Conservation (phyloP, 1,140 invertebrate species). For the Pseudomyrmex pallidus region DNA sequence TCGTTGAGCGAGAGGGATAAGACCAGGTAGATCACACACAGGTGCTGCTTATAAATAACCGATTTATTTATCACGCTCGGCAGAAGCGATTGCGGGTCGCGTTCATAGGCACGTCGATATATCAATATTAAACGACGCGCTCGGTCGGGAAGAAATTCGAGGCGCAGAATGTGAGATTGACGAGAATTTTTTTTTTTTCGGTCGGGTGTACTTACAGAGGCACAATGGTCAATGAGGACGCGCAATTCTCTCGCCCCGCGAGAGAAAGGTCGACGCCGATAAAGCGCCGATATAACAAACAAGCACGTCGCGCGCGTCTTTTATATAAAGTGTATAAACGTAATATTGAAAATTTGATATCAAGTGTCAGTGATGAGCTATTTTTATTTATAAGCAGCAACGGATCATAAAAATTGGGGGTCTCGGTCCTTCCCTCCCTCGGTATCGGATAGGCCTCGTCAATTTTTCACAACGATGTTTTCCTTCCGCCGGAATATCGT, state of each 20-base stretch:
- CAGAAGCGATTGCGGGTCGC: not conserved
- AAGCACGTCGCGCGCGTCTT: constrained; percentile 30
- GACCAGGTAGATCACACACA: constrained; percentile 48
- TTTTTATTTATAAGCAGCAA: constrained; percentile 43
- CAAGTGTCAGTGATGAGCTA: constrained; percentile 4
- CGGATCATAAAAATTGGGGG: not conserved
- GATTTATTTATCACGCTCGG: constrained; percentile 58
- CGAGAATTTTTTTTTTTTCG: constrained; percentile 31
- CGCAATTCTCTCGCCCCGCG: not conserved
- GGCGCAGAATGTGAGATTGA: constrained; percentile 28
- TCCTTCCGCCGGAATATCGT: not conserved
- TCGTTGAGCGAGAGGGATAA: not conserved
- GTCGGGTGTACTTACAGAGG: constrained; percentile 29
- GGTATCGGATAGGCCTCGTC: not conserved
- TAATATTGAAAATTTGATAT: constrained; percentile 31
- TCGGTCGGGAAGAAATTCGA: constrained; percentile 49
- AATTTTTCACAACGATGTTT: constrained; percentile 30
- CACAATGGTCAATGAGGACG: not conserved
- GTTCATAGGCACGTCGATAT: constrained; percentile 16
- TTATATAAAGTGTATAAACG: constrained; percentile 10
- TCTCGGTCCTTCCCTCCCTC: too few relatives aligned
- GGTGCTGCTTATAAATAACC: constrained; percentile 65
- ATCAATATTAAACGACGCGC: constrained; percentile 42
- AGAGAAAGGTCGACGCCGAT: constrained; percentile 48
- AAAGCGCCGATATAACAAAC: constrained; percentile 31